Evolutionary conservation across 2,113 vertebrate species (phyloP).

Genomic region (Nanger granti): DNA sequence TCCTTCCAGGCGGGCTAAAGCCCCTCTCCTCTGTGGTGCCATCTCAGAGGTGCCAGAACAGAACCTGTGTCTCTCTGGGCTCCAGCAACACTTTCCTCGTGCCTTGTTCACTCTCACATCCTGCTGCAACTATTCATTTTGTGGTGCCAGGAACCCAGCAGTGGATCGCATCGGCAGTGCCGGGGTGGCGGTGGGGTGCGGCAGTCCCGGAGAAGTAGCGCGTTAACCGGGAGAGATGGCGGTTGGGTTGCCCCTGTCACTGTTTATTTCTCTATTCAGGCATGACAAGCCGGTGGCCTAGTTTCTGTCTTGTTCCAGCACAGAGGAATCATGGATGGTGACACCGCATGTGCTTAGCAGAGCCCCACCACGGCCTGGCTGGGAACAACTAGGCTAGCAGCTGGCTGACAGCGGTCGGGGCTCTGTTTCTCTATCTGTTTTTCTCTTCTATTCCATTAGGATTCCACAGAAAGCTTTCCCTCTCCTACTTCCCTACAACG

Average conservation of each 20-base stretch:
- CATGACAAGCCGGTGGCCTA: not conserved
- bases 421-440: not conserved
- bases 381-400: not conserved
- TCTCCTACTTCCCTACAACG: not conserved
- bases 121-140: no score
- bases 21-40: not conserved
- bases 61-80: not conserved
- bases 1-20: not conserved
- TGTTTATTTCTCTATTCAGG: not conserved
- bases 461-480: not conserved
- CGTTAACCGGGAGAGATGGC: not conserved
- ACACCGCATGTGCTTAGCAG: not conserved
- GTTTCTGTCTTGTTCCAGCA: not conserved
- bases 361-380: not conserved
- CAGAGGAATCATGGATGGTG: not conserved
- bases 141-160: not conserved
- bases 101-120: not conserved
- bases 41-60: not conserved
- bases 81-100: not conserved
- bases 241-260: not conserved
- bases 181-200: accelerated
- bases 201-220: not conserved
- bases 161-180: not conserved
- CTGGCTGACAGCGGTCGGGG: not conserved
- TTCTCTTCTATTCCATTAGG: not conserved